Percentiles rank a stretch among this genome's conserved stretches.
Conservation (phyloP, 2,113 vertebrate genomes). For the Marmota flaviventris region DNA sequence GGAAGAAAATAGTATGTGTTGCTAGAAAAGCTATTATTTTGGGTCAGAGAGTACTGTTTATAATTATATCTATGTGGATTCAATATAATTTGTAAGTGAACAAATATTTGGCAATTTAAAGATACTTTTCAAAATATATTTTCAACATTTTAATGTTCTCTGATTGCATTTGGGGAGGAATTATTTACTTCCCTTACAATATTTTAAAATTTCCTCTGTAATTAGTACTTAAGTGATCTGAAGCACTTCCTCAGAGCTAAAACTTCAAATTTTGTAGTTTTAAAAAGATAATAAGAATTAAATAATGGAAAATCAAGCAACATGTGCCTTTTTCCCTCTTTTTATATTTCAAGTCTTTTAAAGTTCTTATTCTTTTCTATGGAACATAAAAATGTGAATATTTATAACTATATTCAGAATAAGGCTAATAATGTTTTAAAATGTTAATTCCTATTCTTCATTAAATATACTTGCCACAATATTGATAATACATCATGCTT, state of each 20-base stretch:
- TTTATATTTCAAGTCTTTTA: neutral
- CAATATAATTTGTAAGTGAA: neutral
- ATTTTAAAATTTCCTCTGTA: constrained; percentile 1
- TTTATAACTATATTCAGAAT: neutral
- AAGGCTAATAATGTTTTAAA: neutral
- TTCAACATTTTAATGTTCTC: constrained; percentile 41
- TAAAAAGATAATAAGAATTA: neutral
- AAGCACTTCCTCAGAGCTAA: neutral
- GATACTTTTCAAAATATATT: neutral
- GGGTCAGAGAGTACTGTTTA: neutral
- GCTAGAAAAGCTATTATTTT: neutral
- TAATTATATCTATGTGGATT: neutral
- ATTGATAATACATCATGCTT: neutral
- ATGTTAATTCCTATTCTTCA: neutral
- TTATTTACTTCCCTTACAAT: neutral
- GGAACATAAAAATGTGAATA: neutral
- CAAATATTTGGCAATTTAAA: neutral
- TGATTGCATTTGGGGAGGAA: neutral
- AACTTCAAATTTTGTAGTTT: neutral
- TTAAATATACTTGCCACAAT: neutral
- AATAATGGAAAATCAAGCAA: neutral
- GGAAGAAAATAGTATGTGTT: neutral
- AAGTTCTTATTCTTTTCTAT: neutral
- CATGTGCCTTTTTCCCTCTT: neutral
- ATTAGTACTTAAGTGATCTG: neutral